Base-by-base conservation (phyloP, 2,113 vertebrate species). In the Glaucidium brasilianum region DNA sequence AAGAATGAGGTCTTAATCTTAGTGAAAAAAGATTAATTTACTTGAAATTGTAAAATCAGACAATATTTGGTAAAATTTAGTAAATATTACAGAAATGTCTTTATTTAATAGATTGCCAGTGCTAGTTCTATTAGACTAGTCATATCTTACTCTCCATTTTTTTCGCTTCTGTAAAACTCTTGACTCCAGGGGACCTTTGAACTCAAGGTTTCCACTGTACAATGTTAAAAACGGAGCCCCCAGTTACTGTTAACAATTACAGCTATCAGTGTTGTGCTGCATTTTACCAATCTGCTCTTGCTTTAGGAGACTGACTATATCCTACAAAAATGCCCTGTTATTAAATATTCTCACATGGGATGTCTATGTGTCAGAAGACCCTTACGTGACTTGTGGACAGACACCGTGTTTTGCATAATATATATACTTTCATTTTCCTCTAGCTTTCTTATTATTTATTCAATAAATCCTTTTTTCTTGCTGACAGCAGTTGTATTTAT, bases 401-500 rank as follows among this genome's bases (percentile, higher is more conserved):
- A 97, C 88, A 96, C 94, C 67, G 68, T 96, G 95, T 98, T 98
- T 97, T 98, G 96, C 98, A 98, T 98, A 97, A 96, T 97, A 98
- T 97, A 97, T 98, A 98, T 98, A 96, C 97, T 98, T 98, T 97
- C 97, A 98, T 98, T 98, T 98, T 97, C 96, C 95, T 96, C 97
- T 96, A 92, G 97, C 97, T 97, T 97, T 97, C 98, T 98, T 98
- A 98, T 99, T 98, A 98, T 99, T 99, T 98, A 98, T 98, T 99
- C 98, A 98, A 98, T 98, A 98, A 98, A 98, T 98, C 97, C 97
- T 97, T 98, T 98, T 96, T 98, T 98, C 98, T 98, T 98, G 98
- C 98, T 99, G 98, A 98, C 98, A 98, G 98, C 97, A 98, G 97
- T 98, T 98, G 97, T 98, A 98, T 98, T 98, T 98, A 98, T 98